Evolutionary conservation across 2,888 invertebrate species (phyloP).

Genomic region (Melipona bicolor): DNA sequence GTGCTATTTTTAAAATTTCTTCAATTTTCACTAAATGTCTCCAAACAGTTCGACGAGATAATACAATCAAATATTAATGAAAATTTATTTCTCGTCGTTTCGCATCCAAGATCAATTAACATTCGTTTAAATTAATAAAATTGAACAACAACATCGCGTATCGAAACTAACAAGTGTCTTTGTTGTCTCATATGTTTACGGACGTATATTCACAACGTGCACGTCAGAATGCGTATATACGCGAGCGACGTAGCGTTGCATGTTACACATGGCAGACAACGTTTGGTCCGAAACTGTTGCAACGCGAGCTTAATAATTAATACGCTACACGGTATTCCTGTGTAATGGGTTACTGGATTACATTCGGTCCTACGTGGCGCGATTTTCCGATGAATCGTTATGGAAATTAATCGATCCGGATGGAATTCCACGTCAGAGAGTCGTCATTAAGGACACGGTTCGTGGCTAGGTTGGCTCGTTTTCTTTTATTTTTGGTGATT

Average conservation of each 20-base stretch:
- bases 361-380: neutral
- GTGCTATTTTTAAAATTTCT: too few species aligned
- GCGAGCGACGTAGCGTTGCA: neutral
- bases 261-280: neutral
- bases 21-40: too few species aligned
- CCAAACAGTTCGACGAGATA: too few species aligned
- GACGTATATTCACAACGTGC: neutral
- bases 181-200: neutral
- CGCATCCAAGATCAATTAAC: too few species aligned
- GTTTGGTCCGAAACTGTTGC: neutral
- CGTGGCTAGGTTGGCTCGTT: neutral
- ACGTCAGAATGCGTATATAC: neutral
- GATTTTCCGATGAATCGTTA: constrained; percentile 1
- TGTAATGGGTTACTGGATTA: constrained; percentile 23
- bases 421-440: neutral
- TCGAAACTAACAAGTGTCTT: too few species aligned
- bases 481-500: too few species aligned
- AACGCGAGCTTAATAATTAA: constrained; percentile 30
- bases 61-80: too few species aligned
- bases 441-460: neutral
- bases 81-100: too few species aligned
- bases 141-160: too few species aligned
- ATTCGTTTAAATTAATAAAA: too few species aligned
- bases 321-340: neutral
- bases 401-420: neutral